Evolutionary conservation across 2,888 invertebrate species (phyloP), one percentile per base, ranked within the genome.

Genomic region (Lasioglossum zephyrum): DNA sequence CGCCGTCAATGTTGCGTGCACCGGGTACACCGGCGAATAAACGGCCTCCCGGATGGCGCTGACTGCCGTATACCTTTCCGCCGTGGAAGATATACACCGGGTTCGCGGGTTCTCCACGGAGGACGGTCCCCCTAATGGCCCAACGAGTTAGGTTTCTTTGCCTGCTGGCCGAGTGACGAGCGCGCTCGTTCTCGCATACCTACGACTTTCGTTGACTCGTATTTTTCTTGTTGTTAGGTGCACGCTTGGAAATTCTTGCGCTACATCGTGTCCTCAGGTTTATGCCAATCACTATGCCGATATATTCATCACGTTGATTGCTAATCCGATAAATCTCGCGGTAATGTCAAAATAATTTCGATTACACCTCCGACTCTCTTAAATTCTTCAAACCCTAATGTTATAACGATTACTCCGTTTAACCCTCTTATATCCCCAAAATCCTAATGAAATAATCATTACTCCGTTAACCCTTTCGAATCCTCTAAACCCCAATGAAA

Each of bases 1-100:
- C 90, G 82, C 84, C 89, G 82, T 85, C 85, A 79, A 88, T 83
- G 88, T 86, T 86, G 87, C 90, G 90, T 91, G 91, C 82, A 82
- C 44, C 75, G 70, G 73, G 60, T 69, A 77, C 81, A 76, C 81
- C 83, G 47, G 18, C 86, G 89, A 83, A 76, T 83, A 85, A 82
- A 86, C 84, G 84, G 79, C 49, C 77, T 81, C 78, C 77, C 60
- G 82, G 73, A 85, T 81, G 72, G 81, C 89, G 81, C 73, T 77
- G 60, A 47, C 39, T 66, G 66, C 66, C 18, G 66, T 31, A 66
- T 18, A 66, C 66, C 60, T 60, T 53, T 53, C 53, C 72, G 31
- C 47, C n/a, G 47, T 18, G 47, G 66, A 36, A 63, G 74, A 22
- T 47, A 72, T 39, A 53, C 53, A 49, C 75, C 22, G 74, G 53